Evolutionary conservation across 2,113 vertebrate genomes (phyloP), one percentile per base, ranked within the genome.

Genomic region (Crotalus tigris): DNA sequence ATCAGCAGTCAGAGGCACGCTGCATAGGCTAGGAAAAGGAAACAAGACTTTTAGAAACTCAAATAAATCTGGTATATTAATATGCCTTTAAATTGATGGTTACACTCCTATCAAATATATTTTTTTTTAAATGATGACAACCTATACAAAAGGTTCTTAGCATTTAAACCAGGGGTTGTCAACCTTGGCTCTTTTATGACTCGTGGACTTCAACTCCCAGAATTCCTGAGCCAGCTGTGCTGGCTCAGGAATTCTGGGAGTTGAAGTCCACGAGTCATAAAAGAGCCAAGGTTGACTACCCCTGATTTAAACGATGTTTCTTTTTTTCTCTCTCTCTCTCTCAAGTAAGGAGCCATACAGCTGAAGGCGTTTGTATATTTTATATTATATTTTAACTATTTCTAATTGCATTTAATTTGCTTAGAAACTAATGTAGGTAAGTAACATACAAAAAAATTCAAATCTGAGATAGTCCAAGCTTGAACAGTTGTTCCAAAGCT

Each of bases 1-100:
- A 93, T 97, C 98, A 92, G 96, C 96, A 93, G 94, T 97, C 85
- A 97, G 90, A 85, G 98, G 97, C 53, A 98, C 26, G 86, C 98
- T 99, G 97, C 53, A 97, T 96, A 94, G 92, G 89, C 24, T 81
- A 96, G 92, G 94, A 93, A 90, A 95, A 90, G 94, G n/a, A 95
- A 49, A 46, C 57, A 85, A 90, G 0, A 26, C 93, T 95, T 94
- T 24, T 91, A 92, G 1, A 49, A 93, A 92, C 29, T 85, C 21
- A 26, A 85, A 0, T 29, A 93, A 39, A 3, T 2, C 15, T 88
- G 15, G 15, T 57, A 33, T 19, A 24, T 19, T 21, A 91, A 91
- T 58, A 33, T 24, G 64, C 54, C 24, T 17, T 21, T 29, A 85
- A 81, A 81, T 10, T 39, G 17, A 81, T 15, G 10, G 21, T 64